phyloP scores from a whole-genome alignment of 2,888 invertebrate species.

The Diarsia dahlii region DNA sequence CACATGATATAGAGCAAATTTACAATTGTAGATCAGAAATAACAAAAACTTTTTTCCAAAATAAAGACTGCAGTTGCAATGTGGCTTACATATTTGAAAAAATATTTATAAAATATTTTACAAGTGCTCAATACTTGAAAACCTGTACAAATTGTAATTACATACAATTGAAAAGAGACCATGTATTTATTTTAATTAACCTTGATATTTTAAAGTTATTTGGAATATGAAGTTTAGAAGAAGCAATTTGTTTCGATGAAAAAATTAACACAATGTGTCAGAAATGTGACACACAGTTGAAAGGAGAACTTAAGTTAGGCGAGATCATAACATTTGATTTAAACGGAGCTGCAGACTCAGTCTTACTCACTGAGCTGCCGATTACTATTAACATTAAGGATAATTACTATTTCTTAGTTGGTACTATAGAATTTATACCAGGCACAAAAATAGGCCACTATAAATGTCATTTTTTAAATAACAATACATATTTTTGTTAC shows the following conservation, averaged over 20 bases:
- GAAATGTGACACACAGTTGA: conserved; percentile 14
- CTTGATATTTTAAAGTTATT: no score
- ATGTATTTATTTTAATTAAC: no score
- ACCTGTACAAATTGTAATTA: no score
- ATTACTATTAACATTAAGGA: not conserved
- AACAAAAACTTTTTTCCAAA: conserved; percentile 13
- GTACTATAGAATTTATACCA: conserved; percentile 17
- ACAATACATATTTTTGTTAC: no score
- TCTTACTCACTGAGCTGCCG: conserved; percentile 13
- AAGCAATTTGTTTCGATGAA: no score
- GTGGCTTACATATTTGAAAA: not conserved
- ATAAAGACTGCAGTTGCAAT: conserved; percentile 14
- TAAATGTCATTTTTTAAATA: no score
- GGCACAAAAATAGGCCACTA: conserved; percentile 1
- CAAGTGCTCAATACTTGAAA: no score
- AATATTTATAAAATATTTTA: no score
- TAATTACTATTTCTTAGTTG: conserved; percentile 5
- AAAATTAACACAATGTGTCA: not conserved
- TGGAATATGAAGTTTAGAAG: no score
- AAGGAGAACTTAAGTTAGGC: conserved; percentile 11
- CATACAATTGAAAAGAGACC: no score
- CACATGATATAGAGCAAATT: conserved; percentile 14
- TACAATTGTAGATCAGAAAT: conserved; percentile 5
- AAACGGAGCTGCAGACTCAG: conserved; percentile 18
- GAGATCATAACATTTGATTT: conserved; percentile 17